Base-by-base conservation (phyloP, 2,888 invertebrate genomes). In the Nasonovia ribisnigri region DNA sequence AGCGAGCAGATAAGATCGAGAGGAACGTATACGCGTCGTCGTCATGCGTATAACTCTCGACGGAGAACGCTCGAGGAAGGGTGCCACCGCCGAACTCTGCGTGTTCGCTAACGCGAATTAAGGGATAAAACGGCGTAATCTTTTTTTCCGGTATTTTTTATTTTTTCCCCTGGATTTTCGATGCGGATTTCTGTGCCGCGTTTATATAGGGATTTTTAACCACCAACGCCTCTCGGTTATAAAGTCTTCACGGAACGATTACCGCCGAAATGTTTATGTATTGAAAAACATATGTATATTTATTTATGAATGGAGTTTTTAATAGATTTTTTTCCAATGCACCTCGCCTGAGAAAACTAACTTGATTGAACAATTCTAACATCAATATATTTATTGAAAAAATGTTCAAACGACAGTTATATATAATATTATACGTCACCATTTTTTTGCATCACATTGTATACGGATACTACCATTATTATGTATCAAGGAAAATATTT, bases 91-190 rank as follows among this genome's bases (percentile, higher is more conserved):
- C 51, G 90, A 24, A 77, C 46, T 26, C 51, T 2, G 84, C 36
- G 42, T 36, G 88, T 51, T 88, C 84, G 88, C 51, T 48, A 93
- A 93, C 84, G n/a, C 51, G 93, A 93, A 93, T 93, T 93, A 93
- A 93, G 84, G 93, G 93, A 93, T 93, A 93, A 86, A 93, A 93
- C 86, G 60, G 13, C 86, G 93, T 93, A 93, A 93, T 93, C 93
- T 90, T 51, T 92, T 93, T 57, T 84, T 24, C 77, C 36, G 24
- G 84, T 57, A 24, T 67, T 84, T 84, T 92, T 60, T 93, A 60
- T 77, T 88, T 84, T 77, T 92, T 84, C 16, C 42, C 43, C 36
- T 29, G 43, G 48, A 51, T 84, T 93, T 57, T 84, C 11, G n/a
- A n/a, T 29, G 36, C 29, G 57, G 48, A 90, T 84, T 93, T 90